phyloP scores from a whole-genome alignment of 2,113 vertebrate genomes.

The Danio rerio region DNA sequence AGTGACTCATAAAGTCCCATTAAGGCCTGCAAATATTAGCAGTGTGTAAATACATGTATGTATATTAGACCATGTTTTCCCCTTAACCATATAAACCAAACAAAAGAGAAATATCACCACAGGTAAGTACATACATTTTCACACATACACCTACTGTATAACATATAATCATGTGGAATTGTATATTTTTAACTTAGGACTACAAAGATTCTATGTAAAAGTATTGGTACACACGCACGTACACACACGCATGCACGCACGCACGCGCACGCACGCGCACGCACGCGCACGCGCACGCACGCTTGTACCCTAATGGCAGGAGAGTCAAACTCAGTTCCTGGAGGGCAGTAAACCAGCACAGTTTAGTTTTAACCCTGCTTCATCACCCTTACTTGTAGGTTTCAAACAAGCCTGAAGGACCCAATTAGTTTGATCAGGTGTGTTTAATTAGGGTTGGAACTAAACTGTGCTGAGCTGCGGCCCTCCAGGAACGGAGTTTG shows the following conservation, averaged over 20 bases:
- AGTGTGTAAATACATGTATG: background rate
- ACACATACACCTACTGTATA: background rate
- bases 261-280: too few relatives aligned
- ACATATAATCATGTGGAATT: background rate
- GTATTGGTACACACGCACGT: background rate
- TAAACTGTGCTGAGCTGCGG: too few relatives aligned
- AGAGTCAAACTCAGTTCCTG: too few relatives aligned
- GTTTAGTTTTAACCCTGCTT: too few relatives aligned
- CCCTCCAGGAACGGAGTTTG: too few relatives aligned
- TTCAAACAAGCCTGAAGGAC: too few relatives aligned
- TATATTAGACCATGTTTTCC: background rate
- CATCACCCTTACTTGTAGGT: too few relatives aligned
- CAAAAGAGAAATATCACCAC: background rate
- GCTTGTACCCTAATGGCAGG: too few relatives aligned
- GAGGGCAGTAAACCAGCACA: too few relatives aligned
- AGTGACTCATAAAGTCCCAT: constrained; percentile 27
- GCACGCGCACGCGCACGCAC: too few relatives aligned
- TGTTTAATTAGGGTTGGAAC: too few relatives aligned
- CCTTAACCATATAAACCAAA: background rate
- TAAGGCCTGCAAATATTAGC: background rate
- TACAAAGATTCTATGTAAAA: background rate
- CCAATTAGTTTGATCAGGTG: too few relatives aligned
- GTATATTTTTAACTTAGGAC: background rate
- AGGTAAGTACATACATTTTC: background rate
- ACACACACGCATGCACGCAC: background rate